These are phyloP conservation scores for Tineola bisselliella DNA, from an alignment of 2,888 invertebrate species.

Conservation along the genomic window DNA sequence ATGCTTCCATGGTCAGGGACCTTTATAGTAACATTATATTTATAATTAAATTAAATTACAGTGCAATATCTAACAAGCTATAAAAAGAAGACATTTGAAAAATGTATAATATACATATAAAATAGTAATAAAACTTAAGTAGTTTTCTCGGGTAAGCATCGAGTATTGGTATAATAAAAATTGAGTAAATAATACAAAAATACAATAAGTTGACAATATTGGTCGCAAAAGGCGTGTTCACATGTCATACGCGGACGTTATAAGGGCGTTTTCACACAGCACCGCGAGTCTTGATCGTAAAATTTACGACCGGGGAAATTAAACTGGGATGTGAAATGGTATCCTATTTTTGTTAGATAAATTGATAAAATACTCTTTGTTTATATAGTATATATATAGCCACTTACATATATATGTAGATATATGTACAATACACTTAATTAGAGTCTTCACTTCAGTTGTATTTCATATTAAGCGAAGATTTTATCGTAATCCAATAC, in stretches of 20 bases:
- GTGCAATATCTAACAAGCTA: neutral
- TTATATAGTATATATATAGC: neutral
- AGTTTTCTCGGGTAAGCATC: slow-evolving; percentile 63
- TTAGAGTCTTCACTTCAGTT: too few species aligned
- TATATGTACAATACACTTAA: too few species aligned
- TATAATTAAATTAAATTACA: neutral
- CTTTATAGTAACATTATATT: too few species aligned
- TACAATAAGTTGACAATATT: slow-evolving; percentile 64
- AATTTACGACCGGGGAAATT: slow-evolving; percentile 48
- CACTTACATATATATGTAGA: too few species aligned
- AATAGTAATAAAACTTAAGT: slow-evolving; percentile 46
- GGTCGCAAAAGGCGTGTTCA: slow-evolving; percentile 25
- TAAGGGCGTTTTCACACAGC: slow-evolving; percentile 16
- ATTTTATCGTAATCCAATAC: too few species aligned
- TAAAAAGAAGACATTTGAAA: slow-evolving; percentile 1
- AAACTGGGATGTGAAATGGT: slow-evolving; percentile 7
- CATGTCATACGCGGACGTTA: neutral
- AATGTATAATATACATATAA: neutral
- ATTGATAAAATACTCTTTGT: neutral
- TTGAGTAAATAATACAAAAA: slow-evolving; percentile 64
- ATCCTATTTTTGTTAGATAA: neutral
- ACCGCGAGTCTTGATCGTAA: slow-evolving; percentile 55
- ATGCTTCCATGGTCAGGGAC: too few species aligned
- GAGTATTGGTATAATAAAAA: slow-evolving; percentile 51
- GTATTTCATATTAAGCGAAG: too few species aligned